A percentile compares a stretch with the other conserved stretches of the same genome.
Evolutionary conservation across 2,113 vertebrate genomes (phyloP).

Genomic region (Merops nubicus): DNA sequence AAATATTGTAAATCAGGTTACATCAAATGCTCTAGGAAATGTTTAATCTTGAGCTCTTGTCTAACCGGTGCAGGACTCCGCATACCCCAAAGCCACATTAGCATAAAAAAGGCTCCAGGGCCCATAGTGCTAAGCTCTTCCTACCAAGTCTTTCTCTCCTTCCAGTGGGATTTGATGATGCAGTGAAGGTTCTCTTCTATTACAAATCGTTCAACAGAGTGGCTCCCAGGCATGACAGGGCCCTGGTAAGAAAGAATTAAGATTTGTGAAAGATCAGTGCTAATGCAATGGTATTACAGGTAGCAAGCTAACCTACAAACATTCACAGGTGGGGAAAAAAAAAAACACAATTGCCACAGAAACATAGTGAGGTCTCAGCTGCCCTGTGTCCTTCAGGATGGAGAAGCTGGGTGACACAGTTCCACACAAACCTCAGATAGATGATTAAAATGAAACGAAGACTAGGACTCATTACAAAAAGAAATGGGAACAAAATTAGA

Average conservation of each 20-base stretch:
- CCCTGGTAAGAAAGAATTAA: slow-evolving; percentile 76
- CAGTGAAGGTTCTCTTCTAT: slow-evolving; percentile 97
- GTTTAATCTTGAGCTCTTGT: background rate
- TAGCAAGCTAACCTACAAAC: background rate
- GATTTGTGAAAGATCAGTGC: background rate
- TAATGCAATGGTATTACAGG: background rate
- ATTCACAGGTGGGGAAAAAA: background rate
- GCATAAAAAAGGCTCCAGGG: background rate
- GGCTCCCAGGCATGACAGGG: slow-evolving; percentile 97
- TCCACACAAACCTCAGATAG: background rate
- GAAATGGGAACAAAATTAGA: background rate
- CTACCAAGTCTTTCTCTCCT: slow-evolving; percentile 95
- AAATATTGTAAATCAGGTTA: background rate
- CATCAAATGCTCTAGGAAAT: background rate
- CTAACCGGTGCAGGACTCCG: background rate
- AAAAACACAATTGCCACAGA: background rate
- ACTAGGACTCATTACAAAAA: background rate
- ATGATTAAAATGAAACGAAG: background rate
- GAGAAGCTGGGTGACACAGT: background rate
- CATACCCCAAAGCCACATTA: background rate
- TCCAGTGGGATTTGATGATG: slow-evolving; percentile 98
- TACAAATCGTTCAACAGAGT: slow-evolving; percentile 95
- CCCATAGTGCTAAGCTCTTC: background rate
- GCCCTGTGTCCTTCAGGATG: background rate
- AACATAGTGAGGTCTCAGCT: background rate